Base-by-base conservation (phyloP, 2,888 invertebrate species). In the Cheilosia pagana region DNA sequence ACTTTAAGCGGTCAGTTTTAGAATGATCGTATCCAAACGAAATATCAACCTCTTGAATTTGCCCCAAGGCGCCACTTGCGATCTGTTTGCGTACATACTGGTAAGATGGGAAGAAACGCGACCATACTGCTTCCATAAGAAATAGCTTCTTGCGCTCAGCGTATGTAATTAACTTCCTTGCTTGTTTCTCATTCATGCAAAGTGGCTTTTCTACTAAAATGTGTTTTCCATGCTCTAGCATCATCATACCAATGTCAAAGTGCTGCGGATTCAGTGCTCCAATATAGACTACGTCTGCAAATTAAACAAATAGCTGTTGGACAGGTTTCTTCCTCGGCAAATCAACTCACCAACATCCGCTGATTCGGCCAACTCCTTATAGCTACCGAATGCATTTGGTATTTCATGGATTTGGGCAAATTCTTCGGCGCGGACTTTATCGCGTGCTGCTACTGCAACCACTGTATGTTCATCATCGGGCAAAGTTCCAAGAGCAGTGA, bases 71-170 rank as follows among this genome's bases (percentile, higher is more conserved):
- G 1, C 95, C 95, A 0, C 92, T 89, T 1, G 93, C 92, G 3
- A 98, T 93, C 88, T 95, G 94, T 87, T 95, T 93, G 67, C 94
- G 94, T 57, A 97, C 89, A 86, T 94, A 93, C 57, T 94, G 92
- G 90, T 97, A 97, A 0, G 94, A 93, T 0, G 98, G 98, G 78
- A 97, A 95, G 89, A 94, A 97, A 43, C 98, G 93, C 0, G 96
- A 96, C 98, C 98, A 98, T n/a, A 97, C 93, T 0, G 95, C 98
- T 93, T 97, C 97, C 96, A 97, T 97, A 0, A 97, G 90, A 89
- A 97, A 97, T 0, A 95, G 90, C 5, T 95, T 95, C 88, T 95
- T 95, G 31, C 93, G 90, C 88, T 93, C 94, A 0, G 98, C 97
- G 0, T 94, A 89, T 19, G 94, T 92, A 12, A 97, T 92, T 50